Conservation (phyloP, 2,888 invertebrate species). For the Ormyrus rosae region DNA sequence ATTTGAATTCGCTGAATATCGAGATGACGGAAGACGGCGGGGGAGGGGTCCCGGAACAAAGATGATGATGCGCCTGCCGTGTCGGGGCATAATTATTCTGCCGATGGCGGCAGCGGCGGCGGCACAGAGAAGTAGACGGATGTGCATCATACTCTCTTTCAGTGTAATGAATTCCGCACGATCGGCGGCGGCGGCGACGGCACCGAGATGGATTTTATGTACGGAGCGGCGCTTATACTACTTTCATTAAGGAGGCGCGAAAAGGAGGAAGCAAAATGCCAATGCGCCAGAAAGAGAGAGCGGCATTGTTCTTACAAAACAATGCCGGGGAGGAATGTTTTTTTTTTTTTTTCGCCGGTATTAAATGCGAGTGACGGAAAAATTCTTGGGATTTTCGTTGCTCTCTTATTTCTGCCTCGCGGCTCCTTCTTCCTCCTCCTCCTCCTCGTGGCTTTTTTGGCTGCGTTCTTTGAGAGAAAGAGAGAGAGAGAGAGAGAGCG, state of each 20-base stretch:
- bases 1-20: constrained; percentile 56
- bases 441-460: not conserved
- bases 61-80: constrained; percentile 50
- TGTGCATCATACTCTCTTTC: constrained; percentile 26
- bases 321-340: constrained; percentile 44
- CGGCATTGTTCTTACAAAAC: constrained; percentile 45
- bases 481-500: not conserved
- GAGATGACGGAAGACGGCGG: constrained; percentile 14
- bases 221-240: not conserved
- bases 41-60: not conserved
- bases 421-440: not conserved
- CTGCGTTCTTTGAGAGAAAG: not conserved
- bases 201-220: constrained; percentile 37
- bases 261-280: constrained; percentile 24
- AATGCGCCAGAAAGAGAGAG: constrained; percentile 5
- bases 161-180: constrained; percentile 45
- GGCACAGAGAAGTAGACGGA: no score
- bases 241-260: constrained; percentile 47
- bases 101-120: not conserved
- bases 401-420: not conserved
- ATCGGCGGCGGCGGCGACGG: not conserved
- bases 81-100: constrained; percentile 54
- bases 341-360: constrained; percentile 28
- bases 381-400: constrained; percentile 30
- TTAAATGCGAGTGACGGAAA: constrained; percentile 42